Percentiles rank a stretch among this genome's conserved stretches.
phyloP scores from a whole-genome alignment of 2,888 invertebrate species.

The Amblyjoppa fuscipennis region DNA sequence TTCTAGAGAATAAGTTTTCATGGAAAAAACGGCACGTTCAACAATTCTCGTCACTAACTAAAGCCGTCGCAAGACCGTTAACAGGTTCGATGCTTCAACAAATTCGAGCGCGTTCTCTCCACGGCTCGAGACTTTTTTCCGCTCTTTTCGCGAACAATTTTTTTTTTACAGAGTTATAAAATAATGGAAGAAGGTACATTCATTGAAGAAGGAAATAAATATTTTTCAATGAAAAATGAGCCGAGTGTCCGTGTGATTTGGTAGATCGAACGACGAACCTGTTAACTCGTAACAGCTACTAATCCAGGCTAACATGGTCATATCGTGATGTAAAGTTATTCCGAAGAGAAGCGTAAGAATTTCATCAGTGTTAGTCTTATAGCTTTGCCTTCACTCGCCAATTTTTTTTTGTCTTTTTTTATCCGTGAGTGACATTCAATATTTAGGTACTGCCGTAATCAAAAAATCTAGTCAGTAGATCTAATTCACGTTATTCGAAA shows the following conservation, averaged over 20 bases:
- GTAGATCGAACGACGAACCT: neutral
- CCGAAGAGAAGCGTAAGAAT: conserved; percentile 60
- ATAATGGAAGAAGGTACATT: neutral
- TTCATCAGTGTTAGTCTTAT: conserved; percentile 53
- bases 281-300: conserved; percentile 26
- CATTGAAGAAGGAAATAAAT: neutral
- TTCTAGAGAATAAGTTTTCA: conserved; percentile 55
- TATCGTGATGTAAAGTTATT: conserved; percentile 47
- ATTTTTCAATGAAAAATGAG: neutral
- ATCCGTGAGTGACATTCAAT: conserved; percentile 42
- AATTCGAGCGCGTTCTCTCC: conserved; percentile 1
- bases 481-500: conserved; percentile 33
- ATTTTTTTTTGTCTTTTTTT: neutral
- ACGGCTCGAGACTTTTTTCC: conserved; percentile 11
- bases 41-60: conserved; percentile 41
- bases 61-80: conserved; percentile 14
- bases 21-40: conserved; percentile 49
- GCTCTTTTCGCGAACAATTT: conserved; percentile 6
- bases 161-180: neutral
- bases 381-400: conserved; percentile 30
- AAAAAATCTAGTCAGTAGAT: conserved; percentile 51
- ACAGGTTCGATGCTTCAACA: conserved; percentile 33
- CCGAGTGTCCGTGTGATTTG: neutral
- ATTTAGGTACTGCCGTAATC: conserved; percentile 62
- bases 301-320: conserved; percentile 43